These are phyloP conservation scores for Erebia epiphron DNA, from an alignment of 2,888 invertebrate genomes.

Conservation along the genomic window DNA sequence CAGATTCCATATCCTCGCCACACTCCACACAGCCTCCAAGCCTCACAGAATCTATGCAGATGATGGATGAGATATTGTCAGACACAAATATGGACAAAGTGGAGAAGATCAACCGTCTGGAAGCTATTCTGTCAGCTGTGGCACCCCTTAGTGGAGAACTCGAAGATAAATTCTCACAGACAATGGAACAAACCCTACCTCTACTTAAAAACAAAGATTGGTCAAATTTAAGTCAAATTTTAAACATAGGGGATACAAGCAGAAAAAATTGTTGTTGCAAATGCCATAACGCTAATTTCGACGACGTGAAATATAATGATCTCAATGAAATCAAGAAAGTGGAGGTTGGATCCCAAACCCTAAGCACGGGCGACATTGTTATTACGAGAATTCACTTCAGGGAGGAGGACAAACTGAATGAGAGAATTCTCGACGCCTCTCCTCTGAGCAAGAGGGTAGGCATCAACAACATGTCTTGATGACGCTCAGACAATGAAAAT, in stretches of 20 bases:
- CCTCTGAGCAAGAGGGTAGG: conserved; percentile 69
- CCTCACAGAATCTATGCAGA: conserved; percentile 94
- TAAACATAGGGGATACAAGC: conserved; percentile 72
- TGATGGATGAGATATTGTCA: conserved; percentile 92
- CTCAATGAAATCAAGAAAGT: conserved; percentile 73
- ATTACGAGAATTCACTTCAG: conserved; percentile 90
- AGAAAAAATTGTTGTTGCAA: conserved; percentile 80
- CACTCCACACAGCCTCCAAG: conserved; percentile 91
- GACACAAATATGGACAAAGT: conserved; percentile 92
- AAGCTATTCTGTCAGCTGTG: conserved; percentile 92
- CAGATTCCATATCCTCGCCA: conserved; percentile 89
- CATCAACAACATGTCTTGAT: conserved; percentile 77
- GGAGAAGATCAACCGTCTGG: conserved; percentile 93
- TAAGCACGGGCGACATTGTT: conserved; percentile 96
- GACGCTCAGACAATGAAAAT: conserved; percentile 54
- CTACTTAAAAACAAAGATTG: conserved; percentile 80
- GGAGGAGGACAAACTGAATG: conserved; percentile 76
- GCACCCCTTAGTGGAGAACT: conserved; percentile 86
- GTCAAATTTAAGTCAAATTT: conserved; percentile 78
- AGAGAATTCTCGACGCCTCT: conserved; percentile 75
- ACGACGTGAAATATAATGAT: conserved; percentile 70
- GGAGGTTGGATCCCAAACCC: conserved; percentile 90
- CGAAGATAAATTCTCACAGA: conserved; percentile 78
- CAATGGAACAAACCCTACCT: conserved; percentile 79
- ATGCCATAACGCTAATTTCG: conserved; percentile 79